These are phyloP conservation scores for Tenthredo scrophulariae DNA, from an alignment of 2,888 invertebrate genomes.

Conservation along the genomic window DNA sequence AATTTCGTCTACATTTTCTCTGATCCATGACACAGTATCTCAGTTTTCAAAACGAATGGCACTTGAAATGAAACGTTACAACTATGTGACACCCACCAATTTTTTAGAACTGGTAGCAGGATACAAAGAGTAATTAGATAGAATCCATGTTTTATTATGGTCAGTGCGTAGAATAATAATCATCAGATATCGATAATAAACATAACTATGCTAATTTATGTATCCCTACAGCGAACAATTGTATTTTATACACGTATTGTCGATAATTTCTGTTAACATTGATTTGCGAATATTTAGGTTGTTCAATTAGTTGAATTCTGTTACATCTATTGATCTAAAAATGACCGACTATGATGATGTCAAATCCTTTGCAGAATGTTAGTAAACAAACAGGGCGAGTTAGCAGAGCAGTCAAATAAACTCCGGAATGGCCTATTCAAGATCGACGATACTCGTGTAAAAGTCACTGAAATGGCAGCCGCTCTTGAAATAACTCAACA, in stretches of 20 bases:
- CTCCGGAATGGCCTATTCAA: constrained; percentile 91
- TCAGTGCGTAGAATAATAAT: constrained; percentile 5
- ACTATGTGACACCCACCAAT: constrained; percentile 94
- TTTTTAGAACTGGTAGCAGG: constrained; percentile 92
- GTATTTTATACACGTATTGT: not conserved
- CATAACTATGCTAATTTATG: not conserved
- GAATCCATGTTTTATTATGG: not conserved
- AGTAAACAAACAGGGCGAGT: constrained; percentile 84
- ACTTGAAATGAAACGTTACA: constrained; percentile 88
- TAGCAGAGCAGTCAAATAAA: constrained; percentile 88
- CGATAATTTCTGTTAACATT: not conserved
- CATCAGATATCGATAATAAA: not conserved
- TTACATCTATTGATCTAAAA: not conserved
- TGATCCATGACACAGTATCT: constrained; percentile 91
- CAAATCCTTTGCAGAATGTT: constrained; percentile 82
- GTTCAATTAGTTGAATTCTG: not conserved
- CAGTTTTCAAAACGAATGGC: constrained; percentile 87
- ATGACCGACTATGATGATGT: not conserved
- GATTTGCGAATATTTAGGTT: not conserved
- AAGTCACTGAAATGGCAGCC: constrained; percentile 91
- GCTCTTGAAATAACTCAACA: constrained; percentile 89
- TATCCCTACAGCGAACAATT: too few species aligned
- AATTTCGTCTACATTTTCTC: constrained; percentile 88
- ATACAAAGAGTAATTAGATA: constrained; percentile 85
- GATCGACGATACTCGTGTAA: constrained; percentile 91